Evolutionary conservation across 1,140 invertebrate genomes (phyloP), one percentile per base, ranked within the genome.

Genomic region (Venustaconcha ellipsiformis): DNA sequence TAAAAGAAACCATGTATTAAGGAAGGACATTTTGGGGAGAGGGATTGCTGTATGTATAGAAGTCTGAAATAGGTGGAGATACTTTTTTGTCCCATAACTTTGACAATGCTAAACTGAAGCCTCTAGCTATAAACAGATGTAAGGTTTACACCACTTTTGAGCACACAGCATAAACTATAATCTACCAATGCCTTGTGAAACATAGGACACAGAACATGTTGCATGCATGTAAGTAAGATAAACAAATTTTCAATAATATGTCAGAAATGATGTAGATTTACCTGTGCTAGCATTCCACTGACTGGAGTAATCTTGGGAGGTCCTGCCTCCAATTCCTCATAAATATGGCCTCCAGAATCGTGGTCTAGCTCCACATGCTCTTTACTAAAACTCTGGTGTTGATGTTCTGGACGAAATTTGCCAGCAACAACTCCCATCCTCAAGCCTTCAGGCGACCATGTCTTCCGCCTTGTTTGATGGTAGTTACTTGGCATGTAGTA

Each of bases 231-330:
- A n/a, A n/a, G 14, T 12, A n/a, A 15, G 60, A 17, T 20, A 66
- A 30, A 37, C 30, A 55, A 67, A 14, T 17, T 30, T 48, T 48
- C 26, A 15, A 18, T 15, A 37, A 15, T 17, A 37, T 15, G 56
- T 37, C 30, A 67, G n/a, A 55, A 70, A 26, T 12, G 37, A 48
- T 48, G 37, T 11, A 48, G 11, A 80, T 72, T 71, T 71, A 80
- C 78, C 65, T 67, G 69, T 37, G 70, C 77, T 68, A 80, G 62
- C 70, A 80, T 76, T 57, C 78, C 78, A 71, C 78, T 80, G 65
- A 79, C 68, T 37, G 78, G 78, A 12, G 78, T 68, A 2, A 80
- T 57, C 67, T 74, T 80, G n/a, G 78, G 78, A 55, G 78, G 78
- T 57, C 74, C 78, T 59, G 74, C 66, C 37, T 80, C 74, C 18